Evolutionary conservation across 2,113 vertebrate species (phyloP).

Genomic region (Corydoras maculifer): DNA sequence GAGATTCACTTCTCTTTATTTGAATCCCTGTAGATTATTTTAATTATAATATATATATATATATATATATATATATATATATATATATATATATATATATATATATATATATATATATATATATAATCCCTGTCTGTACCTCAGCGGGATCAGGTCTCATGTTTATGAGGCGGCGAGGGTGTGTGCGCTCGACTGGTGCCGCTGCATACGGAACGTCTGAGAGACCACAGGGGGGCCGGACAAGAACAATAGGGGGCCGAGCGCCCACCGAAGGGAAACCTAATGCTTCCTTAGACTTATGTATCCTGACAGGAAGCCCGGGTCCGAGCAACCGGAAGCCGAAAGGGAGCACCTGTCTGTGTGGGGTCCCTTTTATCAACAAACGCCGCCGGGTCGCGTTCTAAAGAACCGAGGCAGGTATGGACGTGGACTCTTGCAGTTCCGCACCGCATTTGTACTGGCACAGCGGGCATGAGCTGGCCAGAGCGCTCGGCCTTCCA

Average conservation of each 20-base stretch:
- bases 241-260: constrained; percentile 32
- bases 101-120: neutral
- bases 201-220: constrained; percentile 18
- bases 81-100: too few relatives aligned
- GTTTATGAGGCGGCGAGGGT: neutral
- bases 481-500: constrained; percentile 16
- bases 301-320: constrained; percentile 45
- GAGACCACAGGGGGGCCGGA: constrained; percentile 4
- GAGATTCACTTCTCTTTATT: neutral
- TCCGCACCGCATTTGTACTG: too few relatives aligned
- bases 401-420: too few relatives aligned
- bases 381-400: too few relatives aligned
- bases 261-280: constrained; percentile 17
- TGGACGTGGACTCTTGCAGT: too few relatives aligned
- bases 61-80: too few relatives aligned
- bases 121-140: too few relatives aligned
- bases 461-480: neutral
- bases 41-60: too few relatives aligned
- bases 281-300: constrained; percentile 30
- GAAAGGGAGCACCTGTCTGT: constrained; percentile 37
- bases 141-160: too few relatives aligned
- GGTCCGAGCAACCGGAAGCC: constrained; percentile 34
- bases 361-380: neutral
- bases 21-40: too few relatives aligned
- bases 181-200: constrained; percentile 15